Base-by-base conservation (phyloP, 2,888 invertebrate species). In the Cremastinae sp. region DNA sequence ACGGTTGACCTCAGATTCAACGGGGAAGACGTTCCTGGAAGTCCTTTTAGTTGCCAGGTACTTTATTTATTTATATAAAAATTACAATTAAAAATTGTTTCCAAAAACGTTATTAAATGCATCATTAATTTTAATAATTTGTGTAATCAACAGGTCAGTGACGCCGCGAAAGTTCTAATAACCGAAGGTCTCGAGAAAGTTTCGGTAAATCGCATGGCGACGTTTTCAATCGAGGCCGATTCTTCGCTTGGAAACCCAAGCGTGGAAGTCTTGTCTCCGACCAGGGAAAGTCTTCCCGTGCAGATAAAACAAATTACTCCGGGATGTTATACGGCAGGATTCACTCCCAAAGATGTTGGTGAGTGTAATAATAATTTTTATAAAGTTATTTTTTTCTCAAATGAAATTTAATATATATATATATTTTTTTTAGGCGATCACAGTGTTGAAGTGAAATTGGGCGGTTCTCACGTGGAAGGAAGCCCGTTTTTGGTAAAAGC, bases 1-100 rank as follows among this genome's bases (percentile, higher is more conserved):
- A 96, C 96, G 0, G 97, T 99, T 9, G 98, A 98, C 90, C 92
- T 99, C 66, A 93, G 97, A 70, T 99, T 99, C 91, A 99, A 99
- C 87, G 96, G 96, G 0, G 96, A 97, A 86, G 96, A 97, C 89
- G 98, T 99, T 12, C 98, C 97, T 71, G 98, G 96, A 90, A 90
- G 86, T 80, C 89, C 89, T 4, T 89, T 92, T 66, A 91, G 90
- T 2, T 92, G 92, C 71, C 91, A 91, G 45, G 91, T 92, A 84
- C 45, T 38, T 8, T 43, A 3, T 45, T 59, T 36, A 18, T 53
- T 7, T 16, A 38, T 8, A 14, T 34, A 9, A 5, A 22, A n/a
- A 2, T 43, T 41, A 14, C 14, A 0, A n/a, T 7, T 1, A 8
- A 3, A 12, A 1, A 2, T 54, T 34, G 12, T 12, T 34, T 34